Percentiles rank a stretch among this genome's conserved stretches.
Conservation (phyloP, 2,797 vertebrate species). For the Parauchenoglanis punctatus region DNA sequence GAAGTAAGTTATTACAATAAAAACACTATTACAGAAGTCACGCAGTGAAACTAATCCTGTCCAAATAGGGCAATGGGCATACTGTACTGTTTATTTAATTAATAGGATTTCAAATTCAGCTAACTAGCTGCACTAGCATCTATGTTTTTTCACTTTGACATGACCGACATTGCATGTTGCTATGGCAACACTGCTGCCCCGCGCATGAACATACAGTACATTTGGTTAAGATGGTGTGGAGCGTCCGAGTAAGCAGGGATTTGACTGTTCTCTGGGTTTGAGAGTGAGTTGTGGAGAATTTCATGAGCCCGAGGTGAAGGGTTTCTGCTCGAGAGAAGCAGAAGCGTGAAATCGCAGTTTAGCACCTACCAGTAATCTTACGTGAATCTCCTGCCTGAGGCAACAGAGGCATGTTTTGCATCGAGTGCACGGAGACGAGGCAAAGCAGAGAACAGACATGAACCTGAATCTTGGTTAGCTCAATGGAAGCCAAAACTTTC, state of each 20-base stretch:
- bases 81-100: no score
- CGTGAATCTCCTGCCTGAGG: not conserved
- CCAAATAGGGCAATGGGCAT: no score
- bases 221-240: no score
- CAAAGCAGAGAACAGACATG: not conserved
- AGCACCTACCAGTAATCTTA: not conserved
- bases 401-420: not conserved
- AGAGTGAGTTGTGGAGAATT: not conserved
- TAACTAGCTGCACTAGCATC: no score
- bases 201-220: no score
- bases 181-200: no score
- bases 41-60: no score
- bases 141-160: no score
- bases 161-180: no score
- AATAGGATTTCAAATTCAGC: no score
- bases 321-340: not conserved
- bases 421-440: not conserved
- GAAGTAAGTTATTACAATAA: not conserved
- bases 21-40: not conserved
- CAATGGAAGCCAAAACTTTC: not conserved
- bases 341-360: not conserved
- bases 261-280: no score
- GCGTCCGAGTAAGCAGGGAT: no score
- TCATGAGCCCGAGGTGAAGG: not conserved
- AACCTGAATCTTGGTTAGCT: not conserved